Conservation (phyloP, 2,888 invertebrate genomes). For the Drosophila lutescens region DNA sequence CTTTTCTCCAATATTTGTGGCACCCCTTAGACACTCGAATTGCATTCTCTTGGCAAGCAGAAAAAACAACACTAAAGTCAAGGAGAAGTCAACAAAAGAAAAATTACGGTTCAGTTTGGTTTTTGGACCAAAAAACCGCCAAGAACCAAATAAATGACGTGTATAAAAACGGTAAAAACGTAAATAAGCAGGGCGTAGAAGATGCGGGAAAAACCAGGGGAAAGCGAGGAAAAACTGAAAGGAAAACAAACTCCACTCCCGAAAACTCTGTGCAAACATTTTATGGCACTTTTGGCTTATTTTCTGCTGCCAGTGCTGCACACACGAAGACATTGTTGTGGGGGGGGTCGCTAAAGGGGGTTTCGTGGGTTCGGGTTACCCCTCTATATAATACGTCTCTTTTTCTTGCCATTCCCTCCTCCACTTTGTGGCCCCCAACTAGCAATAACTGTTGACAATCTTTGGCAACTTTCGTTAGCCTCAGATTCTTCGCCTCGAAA, state of each 20-base stretch:
- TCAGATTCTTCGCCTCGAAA: conserved; percentile 43
- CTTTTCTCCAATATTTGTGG: conserved; percentile 1
- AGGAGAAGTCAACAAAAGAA: conserved; percentile 24
- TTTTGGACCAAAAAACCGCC: conserved; percentile 10
- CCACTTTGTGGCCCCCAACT: conserved; percentile 9
- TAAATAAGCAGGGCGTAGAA: conserved; percentile 56
- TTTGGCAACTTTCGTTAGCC: conserved; percentile 67
- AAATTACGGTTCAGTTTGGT: conserved; percentile 33
- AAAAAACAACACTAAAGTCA: conserved; percentile 12
- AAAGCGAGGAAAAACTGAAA: conserved; percentile 7
- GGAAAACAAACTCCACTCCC: conserved; percentile 47
- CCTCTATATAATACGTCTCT: neutral
- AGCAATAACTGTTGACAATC: conserved; percentile 79
- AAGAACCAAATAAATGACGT: conserved; percentile 69
- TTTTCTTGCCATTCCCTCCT: neutral
- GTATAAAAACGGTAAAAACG: conserved; percentile 68
- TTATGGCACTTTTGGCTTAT: conserved; percentile 78
- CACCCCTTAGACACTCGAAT: neutral
- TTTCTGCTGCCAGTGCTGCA: conserved; percentile 51
- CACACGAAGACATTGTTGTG: conserved; percentile 45
- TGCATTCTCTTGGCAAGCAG: conserved; percentile 3
- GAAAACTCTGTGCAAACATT: conserved; percentile 72
- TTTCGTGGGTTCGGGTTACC: too few species aligned
- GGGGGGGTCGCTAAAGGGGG: neutral
- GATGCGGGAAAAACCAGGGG: neutral